A percentile compares a stretch with the other conserved stretches of the same genome.
phyloP scores from a whole-genome alignment of 2,888 invertebrate genomes.

The Spodoptera littoralis region DNA sequence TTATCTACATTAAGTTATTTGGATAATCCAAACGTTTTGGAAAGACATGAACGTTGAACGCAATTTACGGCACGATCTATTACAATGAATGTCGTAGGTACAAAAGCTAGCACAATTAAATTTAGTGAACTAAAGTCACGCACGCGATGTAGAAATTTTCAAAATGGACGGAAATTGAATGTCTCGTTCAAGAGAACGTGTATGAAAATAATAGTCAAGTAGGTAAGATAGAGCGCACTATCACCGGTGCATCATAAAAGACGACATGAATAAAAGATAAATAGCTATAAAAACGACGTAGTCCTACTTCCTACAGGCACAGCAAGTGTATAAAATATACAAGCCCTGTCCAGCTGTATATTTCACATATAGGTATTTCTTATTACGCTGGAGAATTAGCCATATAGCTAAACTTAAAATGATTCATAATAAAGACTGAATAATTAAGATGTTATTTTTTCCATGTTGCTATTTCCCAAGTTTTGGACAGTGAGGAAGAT shows the following conservation, averaged over 20 bases:
- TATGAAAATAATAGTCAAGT: slow-evolving; percentile 29
- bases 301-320: slow-evolving; percentile 2
- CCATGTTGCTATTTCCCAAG: slow-evolving; percentile 6
- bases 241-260: slow-evolving; percentile 4
- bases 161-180: slow-evolving; percentile 20
- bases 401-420: too few relatives aligned
- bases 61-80: slow-evolving; percentile 33
- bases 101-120: slow-evolving; percentile 10
- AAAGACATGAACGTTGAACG: slow-evolving; percentile 43
- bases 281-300: slow-evolving; percentile 17
- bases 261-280: slow-evolving; percentile 35
- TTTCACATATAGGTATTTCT: too few relatives aligned
- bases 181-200: slow-evolving; percentile 16
- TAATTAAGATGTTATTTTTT: too few relatives aligned
- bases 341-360: too few relatives aligned
- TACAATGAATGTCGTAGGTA: slow-evolving; percentile 3
- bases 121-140: slow-evolving; percentile 18
- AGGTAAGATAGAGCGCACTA: too few relatives aligned
- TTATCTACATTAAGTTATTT: slow-evolving; percentile 44
- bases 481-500: slow-evolving; percentile 17
- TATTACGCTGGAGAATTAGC: too few relatives aligned
- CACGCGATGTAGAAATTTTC: slow-evolving; percentile 19
- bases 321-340: too few relatives aligned
- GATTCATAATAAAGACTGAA: too few relatives aligned
- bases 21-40: slow-evolving; percentile 30